phyloP scores from a whole-genome alignment of 1,140 invertebrate species.

The Hyles vespertilio region DNA sequence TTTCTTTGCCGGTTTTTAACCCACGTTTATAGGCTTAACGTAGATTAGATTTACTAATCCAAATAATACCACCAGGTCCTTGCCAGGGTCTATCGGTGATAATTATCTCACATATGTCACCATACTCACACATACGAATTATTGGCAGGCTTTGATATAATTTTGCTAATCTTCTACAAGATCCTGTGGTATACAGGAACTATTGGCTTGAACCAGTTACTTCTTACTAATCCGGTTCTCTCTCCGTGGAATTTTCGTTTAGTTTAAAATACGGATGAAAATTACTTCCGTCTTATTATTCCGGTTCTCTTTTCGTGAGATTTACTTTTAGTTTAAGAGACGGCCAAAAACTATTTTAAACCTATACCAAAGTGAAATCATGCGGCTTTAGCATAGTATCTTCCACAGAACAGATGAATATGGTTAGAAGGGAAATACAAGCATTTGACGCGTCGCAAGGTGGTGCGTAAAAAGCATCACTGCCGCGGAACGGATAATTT shows the following conservation, averaged over 20 bases:
- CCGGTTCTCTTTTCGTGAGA: background rate
- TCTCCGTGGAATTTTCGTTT: background rate
- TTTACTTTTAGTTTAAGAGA: background rate
- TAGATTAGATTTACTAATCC: too few relatives aligned
- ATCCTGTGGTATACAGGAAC: background rate
- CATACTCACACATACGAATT: background rate
- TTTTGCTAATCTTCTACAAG: background rate
- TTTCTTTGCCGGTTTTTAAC: background rate
- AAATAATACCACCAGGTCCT: too few relatives aligned
- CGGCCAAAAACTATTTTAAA: background rate
- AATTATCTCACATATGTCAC: too few relatives aligned
- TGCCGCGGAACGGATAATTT: too few relatives aligned
- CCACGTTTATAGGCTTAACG: background rate
- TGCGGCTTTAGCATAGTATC: background rate
- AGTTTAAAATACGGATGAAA: background rate
- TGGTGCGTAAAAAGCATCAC: too few relatives aligned
- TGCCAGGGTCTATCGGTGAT: too few relatives aligned
- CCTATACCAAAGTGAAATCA: background rate
- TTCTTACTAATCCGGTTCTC: background rate
- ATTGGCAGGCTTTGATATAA: background rate
- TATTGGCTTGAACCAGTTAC: background rate
- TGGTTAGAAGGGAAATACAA: too few relatives aligned
- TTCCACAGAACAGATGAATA: too few relatives aligned
- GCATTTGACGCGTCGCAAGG: too few relatives aligned
- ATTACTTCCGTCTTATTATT: background rate